Conservation (phyloP, 1,140 invertebrate species). For the Lethocerus indicus region DNA sequence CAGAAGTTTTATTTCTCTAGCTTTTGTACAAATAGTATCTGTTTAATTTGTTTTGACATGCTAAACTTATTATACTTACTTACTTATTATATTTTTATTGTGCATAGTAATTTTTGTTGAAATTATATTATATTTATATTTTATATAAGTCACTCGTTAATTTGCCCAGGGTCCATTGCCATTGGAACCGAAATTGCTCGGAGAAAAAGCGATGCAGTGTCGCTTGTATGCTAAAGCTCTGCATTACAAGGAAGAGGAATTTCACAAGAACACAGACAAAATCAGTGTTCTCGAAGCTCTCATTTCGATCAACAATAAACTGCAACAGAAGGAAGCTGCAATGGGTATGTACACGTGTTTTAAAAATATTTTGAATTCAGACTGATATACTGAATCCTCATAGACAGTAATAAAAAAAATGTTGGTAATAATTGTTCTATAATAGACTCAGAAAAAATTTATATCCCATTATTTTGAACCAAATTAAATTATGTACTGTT, state of each 20-base stretch:
- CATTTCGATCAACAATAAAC: constrained; percentile 96
- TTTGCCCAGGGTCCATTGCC: constrained; percentile 64
- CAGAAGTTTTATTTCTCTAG: not conserved
- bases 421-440: no score
- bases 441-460: no score
- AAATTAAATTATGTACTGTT: no score
- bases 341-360: constrained; percentile 36
- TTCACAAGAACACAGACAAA: constrained; percentile 42
- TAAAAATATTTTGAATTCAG: not conserved
- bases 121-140: not conserved
- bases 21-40: not conserved
- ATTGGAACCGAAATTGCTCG: constrained; percentile 65
- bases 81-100: no score
- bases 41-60: no score
- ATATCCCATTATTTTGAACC: no score
- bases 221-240: constrained; percentile 85
- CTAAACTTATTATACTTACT: no score
- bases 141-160: not conserved
- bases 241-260: constrained; percentile 98
- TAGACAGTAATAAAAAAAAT: no score
- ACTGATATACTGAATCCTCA: not conserved
- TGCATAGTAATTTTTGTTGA: not conserved
- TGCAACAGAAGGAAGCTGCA: constrained; percentile 96
- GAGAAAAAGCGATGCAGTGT: constrained; percentile 56
- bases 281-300: constrained; percentile 79